Base-by-base conservation (phyloP, 2,113 vertebrate species). In the Numenius arquata region DNA sequence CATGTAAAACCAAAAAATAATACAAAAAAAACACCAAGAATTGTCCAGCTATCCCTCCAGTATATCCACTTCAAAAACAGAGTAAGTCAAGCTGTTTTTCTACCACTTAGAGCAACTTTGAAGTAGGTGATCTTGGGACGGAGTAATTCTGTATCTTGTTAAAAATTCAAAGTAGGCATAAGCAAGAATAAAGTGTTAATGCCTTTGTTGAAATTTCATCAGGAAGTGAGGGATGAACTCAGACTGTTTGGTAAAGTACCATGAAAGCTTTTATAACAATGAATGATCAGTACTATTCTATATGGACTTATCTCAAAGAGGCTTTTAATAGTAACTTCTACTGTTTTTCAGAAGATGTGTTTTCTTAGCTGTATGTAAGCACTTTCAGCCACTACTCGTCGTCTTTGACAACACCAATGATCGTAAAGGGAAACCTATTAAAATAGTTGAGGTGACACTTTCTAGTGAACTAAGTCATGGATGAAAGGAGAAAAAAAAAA, bases 1-100 rank as follows among this genome's bases (percentile, higher is more conserved):
- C 1, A 1, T 34, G 12, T 25, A 55, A 94, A 90, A 25, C 1
- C 6, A 45, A 34, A 1, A 56, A 84, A 66, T 45, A 17, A 56
- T 13, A 36, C 19, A 23, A 50, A 45, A 38, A 38, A n/a, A 5
- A 1, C 8, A 34, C 9, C 6, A 48, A 16, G 5, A 19, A 67
- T 66, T 74, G 4, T 36, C 9, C 20, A 71, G 6, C 4, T 63
- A 4, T 2, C 1, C 3, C 8, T 85, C 5, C 10, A 21, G 1
- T 3, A 3, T 38, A 27, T 52, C n/a, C 6, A 3, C 27, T 53
- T 70, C 11, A 79, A 76, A 76, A 66, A 7, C 9, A 30, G 5
- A 53, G 18, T 75, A 32, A 25, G 11, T 45, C 13, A 79, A 93
- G 15, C 3, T 8, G 2, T 9, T 79, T 56, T 88, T 76, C 36